phyloP scores from a whole-genome alignment of 2,888 invertebrate genomes.

The Troides oblongomaculatus region DNA sequence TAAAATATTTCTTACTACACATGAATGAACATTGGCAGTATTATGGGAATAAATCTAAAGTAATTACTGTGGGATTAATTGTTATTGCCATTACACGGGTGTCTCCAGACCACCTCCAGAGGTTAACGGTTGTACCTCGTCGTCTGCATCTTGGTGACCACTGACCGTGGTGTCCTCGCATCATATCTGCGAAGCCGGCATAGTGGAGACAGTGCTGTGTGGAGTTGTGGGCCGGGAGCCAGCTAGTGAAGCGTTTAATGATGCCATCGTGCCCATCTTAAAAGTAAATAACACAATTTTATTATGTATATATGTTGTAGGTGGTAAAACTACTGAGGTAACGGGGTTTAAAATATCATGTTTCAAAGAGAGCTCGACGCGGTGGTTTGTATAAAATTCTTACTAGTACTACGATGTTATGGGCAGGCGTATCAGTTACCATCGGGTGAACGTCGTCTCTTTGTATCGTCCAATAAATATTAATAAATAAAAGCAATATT shows the following conservation, averaged over 20 bases:
- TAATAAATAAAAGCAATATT: too few relatives aligned
- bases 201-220: constrained; percentile 93
- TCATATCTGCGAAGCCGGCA: constrained; percentile 86
- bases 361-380: too few relatives aligned
- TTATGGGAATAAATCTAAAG: not conserved
- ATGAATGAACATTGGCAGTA: not conserved
- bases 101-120: constrained; percentile 47
- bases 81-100: constrained; percentile 41
- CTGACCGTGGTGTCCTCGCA: constrained; percentile 40
- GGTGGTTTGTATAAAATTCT: too few relatives aligned
- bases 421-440: too few relatives aligned
- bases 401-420: too few relatives aligned
- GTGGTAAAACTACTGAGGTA: too few relatives aligned
- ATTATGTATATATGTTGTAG: too few relatives aligned
- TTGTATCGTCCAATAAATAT: too few relatives aligned
- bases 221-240: constrained; percentile 95
- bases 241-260: constrained; percentile 91
- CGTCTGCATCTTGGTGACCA: constrained; percentile 29
- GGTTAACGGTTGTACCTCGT: constrained; percentile 37
- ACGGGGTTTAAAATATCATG: too few relatives aligned
- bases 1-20: not conserved
- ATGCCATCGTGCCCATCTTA: constrained; percentile 95
- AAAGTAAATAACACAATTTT: not conserved
- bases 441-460: too few relatives aligned
- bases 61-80: not conserved